Evolutionary conservation across 2,888 invertebrate species (phyloP), one percentile per base, ranked within the genome.

Genomic region (Hoplodrina blanda): DNA sequence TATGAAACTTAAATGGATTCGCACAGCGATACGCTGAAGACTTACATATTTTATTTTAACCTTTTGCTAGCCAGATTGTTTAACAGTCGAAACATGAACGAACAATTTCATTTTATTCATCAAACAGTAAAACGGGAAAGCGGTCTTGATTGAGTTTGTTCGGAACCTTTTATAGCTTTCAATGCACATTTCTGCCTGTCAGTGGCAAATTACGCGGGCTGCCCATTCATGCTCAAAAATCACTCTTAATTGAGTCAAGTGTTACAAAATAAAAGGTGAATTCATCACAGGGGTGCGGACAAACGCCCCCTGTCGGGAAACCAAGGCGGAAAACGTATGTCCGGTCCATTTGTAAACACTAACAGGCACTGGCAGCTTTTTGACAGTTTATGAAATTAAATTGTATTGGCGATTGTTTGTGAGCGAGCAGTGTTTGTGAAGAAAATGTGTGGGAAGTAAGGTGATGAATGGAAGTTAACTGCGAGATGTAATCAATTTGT

Each of bases 161-260:
- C 86, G 86, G 91, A 88, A 90, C 91, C 93, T 93, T 94, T 95
- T 94, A 94, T 89, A 91, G 94, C 95, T 94, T 94, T 95, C 91
- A 94, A 93, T 93, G 93, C 90, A 88, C 91, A 93, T 94, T 94
- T 94, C 92, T 88, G 89, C 89, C 94, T 95, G 95, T 94, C 95
- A 92, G 91, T 91, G 88, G 91, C 93, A 95, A 95, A 95, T 95
- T 95, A 95, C 93, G 86, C 89, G 85, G 91, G 93, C 93, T 93
- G 92, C 92, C 94, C 94, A 94, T 95, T 95, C 94, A 93, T 93
- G 94, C 93, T 94, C 94, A 93, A 95, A 95, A 96, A 95, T 95
- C 93, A 94, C 93, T 93, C 92, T 90, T 95, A 93, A 95, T 95
- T 93, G 95, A 93, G 94, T 92, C 92, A 93, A 94, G 95, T 94